Percentiles rank a stretch among this genome's conserved stretches.
Evolutionary conservation across 2,888 invertebrate genomes (phyloP).

Genomic region (Brachynemurus nebulosus): DNA sequence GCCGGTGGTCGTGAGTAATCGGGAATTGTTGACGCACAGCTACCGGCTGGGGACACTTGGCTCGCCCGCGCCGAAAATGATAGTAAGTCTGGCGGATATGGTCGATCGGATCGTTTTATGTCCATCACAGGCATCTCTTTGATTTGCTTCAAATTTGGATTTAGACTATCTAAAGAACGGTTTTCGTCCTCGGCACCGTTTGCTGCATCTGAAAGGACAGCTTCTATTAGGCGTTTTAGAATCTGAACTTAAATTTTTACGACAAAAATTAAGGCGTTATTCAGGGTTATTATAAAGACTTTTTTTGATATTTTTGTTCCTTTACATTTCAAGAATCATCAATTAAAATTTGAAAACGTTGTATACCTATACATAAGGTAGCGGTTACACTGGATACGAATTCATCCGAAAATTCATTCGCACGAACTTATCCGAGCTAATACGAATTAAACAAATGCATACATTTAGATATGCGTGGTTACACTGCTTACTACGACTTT

Average conservation of each 20-base stretch:
- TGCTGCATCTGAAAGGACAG: conserved; percentile 33
- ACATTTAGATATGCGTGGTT: too few relatives aligned
- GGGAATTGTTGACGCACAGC: conserved; percentile 67
- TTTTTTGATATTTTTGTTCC: too few relatives aligned
- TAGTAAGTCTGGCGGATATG: conserved; percentile 68
- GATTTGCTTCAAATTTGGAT: conserved; percentile 39
- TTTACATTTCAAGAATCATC: too few relatives aligned
- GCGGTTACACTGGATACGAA: too few relatives aligned
- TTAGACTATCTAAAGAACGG: conserved; percentile 50
- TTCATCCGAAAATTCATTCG: too few relatives aligned
- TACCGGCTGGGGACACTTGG: conserved; percentile 65
- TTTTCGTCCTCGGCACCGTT: conserved; percentile 51
- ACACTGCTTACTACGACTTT: too few relatives aligned
- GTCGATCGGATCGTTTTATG: conserved; percentile 41
- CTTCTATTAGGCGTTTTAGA: not conserved
- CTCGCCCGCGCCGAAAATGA: conserved; percentile 59
- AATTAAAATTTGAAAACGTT: too few relatives aligned
- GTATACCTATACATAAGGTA: too few relatives aligned
- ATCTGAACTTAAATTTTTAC: not conserved
- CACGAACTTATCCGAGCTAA: too few relatives aligned
- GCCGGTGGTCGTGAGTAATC: conserved; percentile 48
- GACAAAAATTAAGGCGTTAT: too few relatives aligned
- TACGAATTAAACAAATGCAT: too few relatives aligned
- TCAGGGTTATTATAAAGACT: too few relatives aligned
- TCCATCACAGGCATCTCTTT: conserved; percentile 40